Percentiles rank a stretch among this genome's conserved stretches.
Evolutionary conservation across 53 echinoderm and acorn worm genomes (phyloP).

Genomic region (Paracentrotus lividus): DNA sequence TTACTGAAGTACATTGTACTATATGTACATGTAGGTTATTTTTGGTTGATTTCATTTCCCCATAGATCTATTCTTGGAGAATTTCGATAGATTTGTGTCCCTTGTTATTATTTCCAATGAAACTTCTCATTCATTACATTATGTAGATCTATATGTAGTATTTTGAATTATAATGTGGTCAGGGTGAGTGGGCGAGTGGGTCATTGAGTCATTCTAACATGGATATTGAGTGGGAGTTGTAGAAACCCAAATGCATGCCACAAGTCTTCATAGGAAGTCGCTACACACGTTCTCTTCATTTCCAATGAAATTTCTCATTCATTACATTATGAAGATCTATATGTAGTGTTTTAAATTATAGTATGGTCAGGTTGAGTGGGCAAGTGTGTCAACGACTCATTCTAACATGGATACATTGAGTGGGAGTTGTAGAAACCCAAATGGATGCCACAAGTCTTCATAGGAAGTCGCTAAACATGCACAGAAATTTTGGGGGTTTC

Average conservation of each 20-base stretch:
- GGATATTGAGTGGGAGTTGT: background rate
- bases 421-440: background rate
- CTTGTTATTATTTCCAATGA: background rate
- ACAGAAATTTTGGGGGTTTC: background rate
- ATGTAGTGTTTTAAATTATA: background rate
- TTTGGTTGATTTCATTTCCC: background rate
- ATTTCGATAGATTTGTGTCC: background rate
- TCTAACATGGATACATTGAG: background rate
- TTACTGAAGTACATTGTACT: background rate
- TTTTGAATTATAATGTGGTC: background rate
- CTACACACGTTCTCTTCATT: background rate
- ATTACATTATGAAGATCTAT: background rate
- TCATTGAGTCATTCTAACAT: background rate
- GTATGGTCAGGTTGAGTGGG: background rate
- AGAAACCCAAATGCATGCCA: background rate
- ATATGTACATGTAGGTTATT: background rate
- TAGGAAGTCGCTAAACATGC: background rate
- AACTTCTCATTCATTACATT: background rate
- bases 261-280: background rate
- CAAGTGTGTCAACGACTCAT: background rate
- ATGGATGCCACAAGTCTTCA: background rate
- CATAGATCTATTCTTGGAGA: background rate
- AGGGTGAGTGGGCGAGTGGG: background rate
- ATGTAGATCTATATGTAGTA: background rate
- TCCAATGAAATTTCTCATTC: background rate